phyloP scores from a whole-genome alignment of 1,140 invertebrate genomes.

The Pseudachorutes palmiensis region DNA sequence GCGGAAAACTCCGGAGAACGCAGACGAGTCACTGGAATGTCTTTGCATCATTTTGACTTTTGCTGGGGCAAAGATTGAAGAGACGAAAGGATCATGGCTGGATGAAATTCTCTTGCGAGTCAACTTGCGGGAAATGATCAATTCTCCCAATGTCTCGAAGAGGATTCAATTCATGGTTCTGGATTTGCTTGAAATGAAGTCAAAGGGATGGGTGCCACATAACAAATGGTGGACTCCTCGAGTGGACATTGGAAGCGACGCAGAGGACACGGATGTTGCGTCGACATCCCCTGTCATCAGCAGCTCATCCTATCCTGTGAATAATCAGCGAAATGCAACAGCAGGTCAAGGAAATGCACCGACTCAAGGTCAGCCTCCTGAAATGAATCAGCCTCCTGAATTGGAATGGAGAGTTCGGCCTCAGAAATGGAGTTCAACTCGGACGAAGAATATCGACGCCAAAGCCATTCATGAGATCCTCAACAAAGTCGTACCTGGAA shows the following conservation, averaged over 20 bases:
- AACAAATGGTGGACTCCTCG: conserved; percentile 34
- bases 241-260: conserved; percentile 15
- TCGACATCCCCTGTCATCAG: too few relatives aligned
- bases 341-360: not conserved
- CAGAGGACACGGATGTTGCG: not conserved
- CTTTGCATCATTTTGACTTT: conserved; percentile 32
- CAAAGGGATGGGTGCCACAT: conserved; percentile 28
- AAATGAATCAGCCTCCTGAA: not conserved
- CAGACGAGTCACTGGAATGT: conserved; percentile 28
- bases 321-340: too few relatives aligned
- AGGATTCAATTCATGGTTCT: conserved; percentile 36
- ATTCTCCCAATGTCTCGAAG: conserved; percentile 19
- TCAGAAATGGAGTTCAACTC: not conserved
- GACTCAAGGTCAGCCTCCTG: conserved; percentile 1
- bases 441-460: not conserved
- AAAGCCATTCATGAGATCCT: conserved; percentile 21
- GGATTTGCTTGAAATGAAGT: conserved; percentile 31
- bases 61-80: conserved; percentile 25
- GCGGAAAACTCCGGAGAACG: conserved; percentile 5
- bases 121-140: conserved; percentile 16
- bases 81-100: conserved; percentile 24
- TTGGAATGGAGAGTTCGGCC: not conserved
- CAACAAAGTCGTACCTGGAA: conserved; percentile 29
- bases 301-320: too few relatives aligned
- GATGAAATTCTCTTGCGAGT: conserved; percentile 24